A percentile compares a stretch with the other conserved stretches of the same genome.
These are phyloP conservation scores for Daubentonia madagascariensis DNA, from an alignment of 2,113 vertebrate species.

Conservation along the genomic window DNA sequence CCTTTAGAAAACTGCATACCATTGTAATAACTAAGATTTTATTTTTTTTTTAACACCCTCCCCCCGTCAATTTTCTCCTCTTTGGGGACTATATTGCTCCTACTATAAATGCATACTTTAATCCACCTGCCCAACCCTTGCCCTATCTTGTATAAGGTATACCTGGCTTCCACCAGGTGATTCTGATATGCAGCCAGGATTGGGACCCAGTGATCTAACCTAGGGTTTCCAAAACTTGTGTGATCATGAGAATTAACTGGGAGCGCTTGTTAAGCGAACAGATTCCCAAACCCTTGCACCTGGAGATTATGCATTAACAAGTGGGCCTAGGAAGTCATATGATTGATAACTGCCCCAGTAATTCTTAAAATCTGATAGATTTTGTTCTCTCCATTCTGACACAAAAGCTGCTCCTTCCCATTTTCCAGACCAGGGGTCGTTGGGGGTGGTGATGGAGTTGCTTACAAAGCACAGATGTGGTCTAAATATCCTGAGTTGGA, in stretches of 20 bases:
- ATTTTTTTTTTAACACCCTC: neutral
- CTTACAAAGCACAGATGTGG: neutral
- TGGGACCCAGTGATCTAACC: neutral
- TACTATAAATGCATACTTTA: neutral
- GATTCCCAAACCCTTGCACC: neutral
- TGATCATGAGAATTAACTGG: neutral
- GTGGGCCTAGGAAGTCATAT: neutral
- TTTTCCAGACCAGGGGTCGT: neutral
- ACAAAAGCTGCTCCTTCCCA: neutral
- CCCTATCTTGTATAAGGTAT: neutral
- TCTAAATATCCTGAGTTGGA: neutral
- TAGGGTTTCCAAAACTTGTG: neutral
- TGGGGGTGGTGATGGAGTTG: neutral
- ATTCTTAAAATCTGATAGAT: neutral
- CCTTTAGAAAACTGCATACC: neutral
- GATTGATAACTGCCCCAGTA: neutral
- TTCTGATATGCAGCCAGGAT: neutral
- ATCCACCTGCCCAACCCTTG: neutral
- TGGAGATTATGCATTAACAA: neutral
- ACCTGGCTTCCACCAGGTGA: neutral
- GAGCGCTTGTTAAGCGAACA: neutral
- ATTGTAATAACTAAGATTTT: neutral
- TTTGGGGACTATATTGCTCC: neutral
- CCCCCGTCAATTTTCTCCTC: neutral
- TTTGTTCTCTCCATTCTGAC: neutral